Evolutionary conservation across 2,113 vertebrate genomes (phyloP), one percentile per base, ranked within the genome.

Genomic region (Etheostoma cragini): DNA sequence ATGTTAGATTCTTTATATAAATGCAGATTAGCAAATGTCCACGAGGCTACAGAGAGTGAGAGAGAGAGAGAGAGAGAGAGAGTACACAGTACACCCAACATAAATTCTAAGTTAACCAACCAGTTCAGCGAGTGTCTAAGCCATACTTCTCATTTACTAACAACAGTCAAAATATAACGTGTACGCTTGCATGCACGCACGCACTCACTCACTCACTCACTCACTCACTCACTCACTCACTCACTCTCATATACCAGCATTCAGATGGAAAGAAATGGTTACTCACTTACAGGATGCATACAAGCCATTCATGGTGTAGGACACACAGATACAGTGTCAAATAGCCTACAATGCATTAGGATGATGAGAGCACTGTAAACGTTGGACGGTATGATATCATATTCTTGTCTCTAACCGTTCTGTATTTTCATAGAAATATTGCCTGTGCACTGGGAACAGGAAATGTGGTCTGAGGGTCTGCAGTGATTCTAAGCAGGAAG

Each of bases 401-500:
- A 52, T 78, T 57, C 62, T 66, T 61, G 69, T 80, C 60, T 57
- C 63, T 10, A 42, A 73, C 30, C 4, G 24, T 65, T 89, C 49
- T 72, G 17, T 80, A 68, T 83, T 83, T 92, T 81, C 61, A 82
- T 63, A 69, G 80, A 76, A 69, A 57, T 80, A 52, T 63, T 42
- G 45, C 21, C 58, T 0, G 2, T 21, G 53, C n/a, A 21, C 15
- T 72, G 83, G 47, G 77, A 72, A 72, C 82, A 85, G 90, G 80
- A 86, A 86, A 81, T 85, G 62, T 86, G 81, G 84, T 81, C 56
- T 13, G 50, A 74, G 72, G 74, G 71, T 86, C 77, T 81, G 83
- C 60, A 62, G 45, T 72, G 74, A 81, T 26, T 61, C 83, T 80
- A 78, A 78, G 78, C 80, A 87, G 88, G 90, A 91, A 88, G 84